Evolutionary conservation across 2,888 invertebrate genomes (phyloP).

Genomic region (Torymus texanus): DNA sequence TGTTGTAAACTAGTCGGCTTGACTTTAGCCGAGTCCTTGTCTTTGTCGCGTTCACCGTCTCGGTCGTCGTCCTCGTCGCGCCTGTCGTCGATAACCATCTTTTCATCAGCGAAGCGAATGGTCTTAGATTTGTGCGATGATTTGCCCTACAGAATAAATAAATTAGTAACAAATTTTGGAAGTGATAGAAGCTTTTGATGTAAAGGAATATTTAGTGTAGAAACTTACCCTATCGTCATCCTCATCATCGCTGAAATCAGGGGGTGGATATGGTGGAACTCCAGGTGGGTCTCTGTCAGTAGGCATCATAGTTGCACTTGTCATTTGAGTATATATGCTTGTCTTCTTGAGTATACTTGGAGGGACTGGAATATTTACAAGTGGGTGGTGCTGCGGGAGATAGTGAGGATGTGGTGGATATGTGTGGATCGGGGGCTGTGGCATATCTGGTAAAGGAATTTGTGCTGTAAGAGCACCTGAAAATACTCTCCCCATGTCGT

Average conservation of each 20-base stretch:
- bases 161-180: background rate
- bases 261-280: slow-evolving; percentile 90
- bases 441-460: slow-evolving; percentile 78
- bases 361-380: slow-evolving; percentile 78
- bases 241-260: slow-evolving; percentile 82
- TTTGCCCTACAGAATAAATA: slow-evolving; percentile 64
- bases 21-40: slow-evolving; percentile 71
- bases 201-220: background rate
- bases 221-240: slow-evolving; percentile 62
- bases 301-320: slow-evolving; percentile 66
- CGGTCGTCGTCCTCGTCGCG: slow-evolving; percentile 71
- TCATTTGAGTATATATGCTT: slow-evolving; percentile 76
- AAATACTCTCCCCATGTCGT: slow-evolving; percentile 68
- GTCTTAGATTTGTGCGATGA: slow-evolving; percentile 76
- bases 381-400: slow-evolving; percentile 74
- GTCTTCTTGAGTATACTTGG: slow-evolving; percentile 86
- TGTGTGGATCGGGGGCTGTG: slow-evolving; percentile 70
- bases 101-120: slow-evolving; percentile 80
- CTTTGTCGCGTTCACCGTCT: slow-evolving; percentile 71
- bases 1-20: slow-evolving; percentile 89
- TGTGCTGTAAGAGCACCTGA: slow-evolving; percentile 77
- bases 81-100: slow-evolving; percentile 72
- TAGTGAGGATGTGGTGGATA: slow-evolving; percentile 71
- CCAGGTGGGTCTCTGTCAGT: slow-evolving; percentile 85
- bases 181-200: background rate